Base-by-base conservation (phyloP, 2,888 invertebrate species). In the Polydrusus pterygomalis region DNA sequence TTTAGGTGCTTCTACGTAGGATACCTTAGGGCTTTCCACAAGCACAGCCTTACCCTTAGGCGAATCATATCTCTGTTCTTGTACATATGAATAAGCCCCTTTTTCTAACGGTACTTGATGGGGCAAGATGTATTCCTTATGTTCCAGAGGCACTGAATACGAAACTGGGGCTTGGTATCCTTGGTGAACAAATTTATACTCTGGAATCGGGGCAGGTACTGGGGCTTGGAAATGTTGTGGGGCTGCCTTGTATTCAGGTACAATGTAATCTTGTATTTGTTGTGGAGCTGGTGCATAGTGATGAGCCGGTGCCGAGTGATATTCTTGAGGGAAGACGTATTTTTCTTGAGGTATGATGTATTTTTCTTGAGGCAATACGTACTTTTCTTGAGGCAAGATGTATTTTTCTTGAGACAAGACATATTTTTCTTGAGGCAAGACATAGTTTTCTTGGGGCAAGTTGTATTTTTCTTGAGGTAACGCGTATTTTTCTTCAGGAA, bases 31-130 rank as follows among this genome's bases (percentile, higher is more conserved):
- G 11, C 51, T 18, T 2, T 62, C 54, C 8, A 60, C 43, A 8
- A 75, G n/a, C 2, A 71, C 56, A 15, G 49, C 76, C 11, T 45
- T 49, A 11, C 64, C 56, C 25, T 73, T 73, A 38, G 77, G 73
- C 17, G 70, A 63, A 20, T 72, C 51, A 51, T 70, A 73, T 17
- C 65, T 54, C 5, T 73, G 63, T 13, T 73, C 77, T 40, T 77
- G 65, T 0, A 73, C 70, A 20, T 72, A 73, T n/a, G 69, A 73
- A 54, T 64, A 64, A 11, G 70, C 71, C 17, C n/a, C 40, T 6
- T 34, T 51, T 8, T 30, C 30, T 8, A 65, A n/a, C 13, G 65
- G 49, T 18, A 56, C 40, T 11, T 62, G 43, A n/a, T 30, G 17
- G 13, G 47, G 15, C 1, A 51, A 30, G 6, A 64, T 43, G 25